Percentiles rank a stretch among this genome's conserved stretches.
phyloP scores from a whole-genome alignment of 1,140 invertebrate genomes.

The Zaprionus davidi region DNA sequence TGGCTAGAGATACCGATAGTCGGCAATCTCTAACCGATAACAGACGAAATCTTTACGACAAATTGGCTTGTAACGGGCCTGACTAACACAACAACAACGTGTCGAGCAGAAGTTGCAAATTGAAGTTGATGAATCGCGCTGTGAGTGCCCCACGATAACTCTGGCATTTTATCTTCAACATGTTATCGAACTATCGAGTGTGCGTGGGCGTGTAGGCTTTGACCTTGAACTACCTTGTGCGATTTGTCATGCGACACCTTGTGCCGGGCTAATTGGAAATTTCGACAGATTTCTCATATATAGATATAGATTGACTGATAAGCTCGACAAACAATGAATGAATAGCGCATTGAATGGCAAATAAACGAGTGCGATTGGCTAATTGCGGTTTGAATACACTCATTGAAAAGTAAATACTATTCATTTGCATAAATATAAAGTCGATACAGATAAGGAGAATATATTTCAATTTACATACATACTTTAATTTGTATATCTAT shows the following conservation, averaged over 20 bases:
- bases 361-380: conserved; percentile 1
- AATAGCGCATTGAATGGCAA: not conserved
- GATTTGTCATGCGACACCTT: conserved; percentile 25
- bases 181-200: conserved; percentile 49
- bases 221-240: conserved; percentile 36
- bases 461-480: not conserved
- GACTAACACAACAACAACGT: conserved; percentile 11
- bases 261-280: conserved; percentile 25
- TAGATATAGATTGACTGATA: not conserved
- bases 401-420: not conserved
- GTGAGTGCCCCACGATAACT: conserved; percentile 50
- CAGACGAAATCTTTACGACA: conserved; percentile 47
- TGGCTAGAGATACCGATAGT: conserved; percentile 25
- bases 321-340: conserved; percentile 12
- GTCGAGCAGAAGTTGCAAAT: conserved; percentile 35
- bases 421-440: not conserved
- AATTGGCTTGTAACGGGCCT: conserved; percentile 63
- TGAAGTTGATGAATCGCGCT: not conserved
- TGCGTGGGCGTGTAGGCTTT: conserved; percentile 15
- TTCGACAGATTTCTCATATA: conserved; percentile 18
- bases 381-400: not conserved
- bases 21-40: conserved; percentile 32
- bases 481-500: not conserved
- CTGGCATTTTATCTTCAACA: conserved; percentile 66
- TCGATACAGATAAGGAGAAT: not conserved